These are phyloP conservation scores for Sebastes iracundus DNA, from an alignment of 2,797 vertebrate species.

Conservation along the genomic window DNA sequence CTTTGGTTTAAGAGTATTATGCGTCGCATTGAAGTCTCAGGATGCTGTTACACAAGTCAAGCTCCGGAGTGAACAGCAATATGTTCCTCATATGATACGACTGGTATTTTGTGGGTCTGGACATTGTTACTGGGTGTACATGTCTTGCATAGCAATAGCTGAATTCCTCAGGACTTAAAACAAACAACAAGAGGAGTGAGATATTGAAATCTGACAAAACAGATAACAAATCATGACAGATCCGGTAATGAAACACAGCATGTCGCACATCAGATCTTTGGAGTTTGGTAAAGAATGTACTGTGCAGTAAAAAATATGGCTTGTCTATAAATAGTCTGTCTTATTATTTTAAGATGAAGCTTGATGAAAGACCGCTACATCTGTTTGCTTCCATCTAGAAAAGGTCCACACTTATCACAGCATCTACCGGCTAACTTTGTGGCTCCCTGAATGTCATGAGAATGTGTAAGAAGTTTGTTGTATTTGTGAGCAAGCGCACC, in stretches of 20 bases:
- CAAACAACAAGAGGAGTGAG: background rate
- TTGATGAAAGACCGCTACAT: conserved; percentile 43
- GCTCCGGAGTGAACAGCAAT: conserved; percentile 32
- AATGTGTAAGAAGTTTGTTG: conserved; percentile 16
- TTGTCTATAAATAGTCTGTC: conserved; percentile 49
- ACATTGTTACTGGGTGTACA: conserved; percentile 33
- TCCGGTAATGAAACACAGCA: conserved; percentile 24
- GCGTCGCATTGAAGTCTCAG: conserved; percentile 22
- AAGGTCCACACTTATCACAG: conserved; percentile 47
- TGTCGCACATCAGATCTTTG: conserved; percentile 5
- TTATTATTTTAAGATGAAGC: conserved; percentile 44
- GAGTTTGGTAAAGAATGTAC: conserved; percentile 33
- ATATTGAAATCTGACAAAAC: conserved; percentile 11
- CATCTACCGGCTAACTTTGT: conserved; percentile 45
- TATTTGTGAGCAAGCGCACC: conserved; percentile 12
- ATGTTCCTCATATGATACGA: conserved; percentile 26
- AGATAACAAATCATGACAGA: conserved; percentile 5
- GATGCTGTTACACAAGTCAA: conserved; percentile 23
- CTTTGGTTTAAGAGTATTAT: conserved; percentile 57
- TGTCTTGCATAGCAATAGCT: conserved; percentile 17
- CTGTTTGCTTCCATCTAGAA: conserved; percentile 33
- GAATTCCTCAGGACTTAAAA: conserved; percentile 15
- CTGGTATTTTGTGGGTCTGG: conserved; percentile 21
- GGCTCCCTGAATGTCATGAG: conserved; percentile 59
- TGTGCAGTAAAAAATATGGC: conserved; percentile 46